phyloP scores from a whole-genome alignment of 2,113 vertebrate species.

The Aviceda subcristata region DNA sequence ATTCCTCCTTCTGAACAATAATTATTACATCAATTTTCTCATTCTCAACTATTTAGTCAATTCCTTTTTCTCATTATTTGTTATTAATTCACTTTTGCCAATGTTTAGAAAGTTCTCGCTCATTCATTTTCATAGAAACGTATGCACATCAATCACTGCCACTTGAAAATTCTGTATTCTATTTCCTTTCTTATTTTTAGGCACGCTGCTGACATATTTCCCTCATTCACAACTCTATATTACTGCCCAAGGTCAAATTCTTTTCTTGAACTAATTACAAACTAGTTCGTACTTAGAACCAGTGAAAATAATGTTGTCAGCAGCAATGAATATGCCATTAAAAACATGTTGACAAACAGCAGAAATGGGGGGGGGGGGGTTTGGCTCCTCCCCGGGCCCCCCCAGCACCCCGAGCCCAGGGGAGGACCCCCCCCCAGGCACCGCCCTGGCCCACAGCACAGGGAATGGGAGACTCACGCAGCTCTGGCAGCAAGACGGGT shows the following conservation, averaged over 20 bases:
- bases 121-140: not conserved
- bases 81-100: not conserved
- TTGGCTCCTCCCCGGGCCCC: too few relatives aligned
- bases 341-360: not conserved
- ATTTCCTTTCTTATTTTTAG: conserved; percentile 18
- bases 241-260: not conserved
- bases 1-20: not conserved
- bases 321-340: not conserved
- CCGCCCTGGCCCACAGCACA: too few relatives aligned
- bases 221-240: not conserved
- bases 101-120: not conserved
- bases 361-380: not conserved
- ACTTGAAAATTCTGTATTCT: not conserved
- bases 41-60: not conserved
- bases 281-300: not conserved
- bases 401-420: too few relatives aligned
- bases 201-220: not conserved
- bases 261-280: conserved; percentile 13
- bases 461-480: too few relatives aligned
- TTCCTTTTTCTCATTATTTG: not conserved
- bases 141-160: not conserved
- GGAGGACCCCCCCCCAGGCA: too few relatives aligned
- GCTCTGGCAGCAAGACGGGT: too few relatives aligned
- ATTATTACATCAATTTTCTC: not conserved
- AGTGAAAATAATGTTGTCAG: not conserved